Base-by-base conservation (phyloP, 2,888 invertebrate genomes). In the Aporophyla lueneburgensis region DNA sequence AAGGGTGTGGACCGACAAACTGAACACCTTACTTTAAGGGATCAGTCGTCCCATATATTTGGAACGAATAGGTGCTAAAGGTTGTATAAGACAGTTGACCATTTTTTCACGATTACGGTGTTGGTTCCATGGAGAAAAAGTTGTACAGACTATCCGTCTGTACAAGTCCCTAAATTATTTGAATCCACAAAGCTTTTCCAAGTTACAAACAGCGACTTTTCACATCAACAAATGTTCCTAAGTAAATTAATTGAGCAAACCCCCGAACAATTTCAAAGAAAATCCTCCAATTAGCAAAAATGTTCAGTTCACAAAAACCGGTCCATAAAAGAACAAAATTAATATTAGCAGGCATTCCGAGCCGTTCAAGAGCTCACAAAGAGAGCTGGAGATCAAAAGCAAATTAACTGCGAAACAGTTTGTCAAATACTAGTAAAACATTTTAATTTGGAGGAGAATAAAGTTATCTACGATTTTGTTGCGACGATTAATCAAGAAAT, bases 361-460 rank as follows among this genome's bases (percentile, higher is more conserved):
- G 24, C 62, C 51, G 65, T 62, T 65, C n/a, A 24, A 49, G 33
- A 68, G 49, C 65, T 84, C 43, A 58, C 63, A 77, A 63, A 81
- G 68, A 40, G 75, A 63, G 53, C 62, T 53, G 27, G 54, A 80
- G 76, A 80, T 83, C 77, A 77, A 85, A 76, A 74, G 71, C 61
- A 72, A 84, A 84, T 84, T 71, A 70, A 63, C 67, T 65, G 51
- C 21, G 40, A 68, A 81, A 71, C 53, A n/a, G 83, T 71, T 81
- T 66, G 71, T 62, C 77, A 77, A 81, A 84, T 80, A 82, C 63
- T 72, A 66, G 51, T 51, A 27, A 70, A 66, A 53, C 59, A 65
- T 59, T 80, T 62, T 67, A 67, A 66, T 74, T 61, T 51, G 21
- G 21, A 72, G 10, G 12, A 40, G 49, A 62, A 71, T 46, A 66